Base-by-base conservation (phyloP, 2,888 invertebrate genomes). In the Xestobium rufovillosum region DNA sequence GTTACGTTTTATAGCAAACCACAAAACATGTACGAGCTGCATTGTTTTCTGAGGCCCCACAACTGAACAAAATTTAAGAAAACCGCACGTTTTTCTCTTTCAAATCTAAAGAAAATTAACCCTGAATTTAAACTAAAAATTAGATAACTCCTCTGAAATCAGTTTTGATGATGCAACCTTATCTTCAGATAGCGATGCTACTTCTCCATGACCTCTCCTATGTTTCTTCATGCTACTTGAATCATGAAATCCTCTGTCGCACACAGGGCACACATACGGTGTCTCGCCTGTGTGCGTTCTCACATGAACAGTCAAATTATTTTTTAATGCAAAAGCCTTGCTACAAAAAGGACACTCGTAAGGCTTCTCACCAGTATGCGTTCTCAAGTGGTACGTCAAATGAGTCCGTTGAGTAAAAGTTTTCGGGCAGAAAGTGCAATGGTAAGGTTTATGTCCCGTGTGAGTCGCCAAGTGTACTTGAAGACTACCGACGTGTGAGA, bases 211-310 rank as follows among this genome's bases (percentile, higher is more conserved):
- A n/a, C 23, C 23, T n/a, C 23, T 19, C n/a, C n/a, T 19, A n/a
- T 19, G 23, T 19, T 19, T 19, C 23, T 19, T 19, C 23, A 19
- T 19, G 23, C 23, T 19, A n/a, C 23, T 19, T n/a, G 23, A 19
- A 19, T 19, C 23, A n/a, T 19, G n/a, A n/a, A 19, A 19, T 19
- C 63, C 65, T 41, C 61, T 65, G 29, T 61, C 59, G 41, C 66
- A 67, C 17, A 64, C 57, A 2, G 60, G 57, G 34, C 67, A 67
- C 57, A 60, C 57, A 34, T 57, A 63, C 4, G 66, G 66, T n/a
- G 62, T 59, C 39, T 64, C 63, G 31, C 64, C 66, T 27, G 63
- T 66, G 39, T 67, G 66, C 2, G 61, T 65, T 36, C 63, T 55
- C 26, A 59, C 48, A 42, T 67, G 67, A 14, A 65, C 55, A 34